Conservation (phyloP, 2,888 invertebrate genomes). For the Desoria tigrina region DNA sequence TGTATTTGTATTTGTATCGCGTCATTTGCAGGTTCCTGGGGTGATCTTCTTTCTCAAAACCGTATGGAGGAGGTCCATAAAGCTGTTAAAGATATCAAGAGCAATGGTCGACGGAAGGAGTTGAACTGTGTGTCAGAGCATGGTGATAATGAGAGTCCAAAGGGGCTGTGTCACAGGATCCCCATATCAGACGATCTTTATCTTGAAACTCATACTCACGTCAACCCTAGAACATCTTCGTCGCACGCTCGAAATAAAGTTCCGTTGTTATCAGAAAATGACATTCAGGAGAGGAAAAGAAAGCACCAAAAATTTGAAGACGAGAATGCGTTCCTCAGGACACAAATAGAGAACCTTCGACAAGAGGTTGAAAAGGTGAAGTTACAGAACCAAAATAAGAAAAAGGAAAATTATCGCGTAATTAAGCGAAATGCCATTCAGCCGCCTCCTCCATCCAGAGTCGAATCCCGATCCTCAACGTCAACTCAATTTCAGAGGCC, state of each 20-base stretch:
- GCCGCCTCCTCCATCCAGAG: not conserved
- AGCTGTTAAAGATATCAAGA: not conserved
- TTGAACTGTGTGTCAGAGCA: not conserved
- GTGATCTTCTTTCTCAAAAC: slow-evolving; percentile 27
- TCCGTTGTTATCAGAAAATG: not conserved
- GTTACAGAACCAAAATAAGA: not conserved
- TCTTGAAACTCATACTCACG: slow-evolving; percentile 37
- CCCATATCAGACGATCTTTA: slow-evolving; percentile 33
- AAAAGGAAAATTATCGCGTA: not conserved
- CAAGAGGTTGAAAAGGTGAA: not conserved
- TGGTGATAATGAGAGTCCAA: not conserved
- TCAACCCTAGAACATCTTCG: slow-evolving; percentile 12
- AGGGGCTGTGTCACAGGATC: slow-evolving; percentile 28
- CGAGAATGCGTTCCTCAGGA: not conserved
- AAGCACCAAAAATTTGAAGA: not conserved
- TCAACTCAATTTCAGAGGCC: not conserved
- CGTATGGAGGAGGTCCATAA: slow-evolving; percentile 6
- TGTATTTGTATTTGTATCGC: not conserved
- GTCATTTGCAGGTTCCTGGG: slow-evolving; percentile 32
- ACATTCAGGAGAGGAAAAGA: not conserved
- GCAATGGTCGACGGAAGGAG: not conserved
- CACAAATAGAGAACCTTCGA: not conserved
- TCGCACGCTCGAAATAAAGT: too few relatives aligned
- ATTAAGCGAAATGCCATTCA: not conserved
- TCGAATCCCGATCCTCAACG: not conserved